Conservation (phyloP, 2,888 invertebrate genomes). For the Phragmatobia fuliginosa region DNA sequence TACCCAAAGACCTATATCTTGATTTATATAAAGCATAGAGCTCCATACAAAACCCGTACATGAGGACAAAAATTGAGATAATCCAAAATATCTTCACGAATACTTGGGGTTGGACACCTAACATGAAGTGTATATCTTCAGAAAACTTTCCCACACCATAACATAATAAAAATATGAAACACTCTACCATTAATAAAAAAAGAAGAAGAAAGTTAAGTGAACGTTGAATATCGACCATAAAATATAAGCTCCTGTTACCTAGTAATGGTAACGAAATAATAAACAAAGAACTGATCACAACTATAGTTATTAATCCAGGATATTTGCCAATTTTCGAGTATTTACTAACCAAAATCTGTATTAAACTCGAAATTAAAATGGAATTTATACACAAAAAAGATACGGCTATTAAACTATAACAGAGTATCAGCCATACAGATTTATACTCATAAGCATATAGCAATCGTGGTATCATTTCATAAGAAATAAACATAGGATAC, state of each 20-base stretch:
- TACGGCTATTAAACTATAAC: constrained; percentile 59
- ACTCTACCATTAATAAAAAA: constrained; percentile 63
- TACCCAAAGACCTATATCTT: constrained; percentile 4
- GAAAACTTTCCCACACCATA: constrained; percentile 75
- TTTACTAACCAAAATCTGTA: constrained; percentile 60
- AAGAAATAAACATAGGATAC: constrained; percentile 57
- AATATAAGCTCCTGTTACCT: constrained; percentile 55
- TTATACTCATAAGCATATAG: constrained; percentile 59
- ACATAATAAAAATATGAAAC: constrained; percentile 69
- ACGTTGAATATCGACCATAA: constrained; percentile 54
- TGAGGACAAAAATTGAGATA: constrained; percentile 51
- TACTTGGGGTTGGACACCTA: constrained; percentile 70
- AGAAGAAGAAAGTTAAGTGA: constrained; percentile 51
- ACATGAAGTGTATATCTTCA: constrained; percentile 82
- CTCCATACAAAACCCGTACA: constrained; percentile 60
- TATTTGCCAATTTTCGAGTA: constrained; percentile 55
- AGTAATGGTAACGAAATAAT: constrained; percentile 65
- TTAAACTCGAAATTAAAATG: constrained; percentile 58
- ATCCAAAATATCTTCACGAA: constrained; percentile 70
- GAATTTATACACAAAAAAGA: constrained; percentile 59
- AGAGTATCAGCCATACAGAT: constrained; percentile 62
- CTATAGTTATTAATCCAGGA: constrained; percentile 62
- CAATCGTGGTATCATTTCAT: constrained; percentile 71
- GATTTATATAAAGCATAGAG: constrained; percentile 29
- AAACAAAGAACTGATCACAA: constrained; percentile 54